Evolutionary conservation across 2,113 vertebrate species (phyloP).

Genomic region (Dinomys branickii): DNA sequence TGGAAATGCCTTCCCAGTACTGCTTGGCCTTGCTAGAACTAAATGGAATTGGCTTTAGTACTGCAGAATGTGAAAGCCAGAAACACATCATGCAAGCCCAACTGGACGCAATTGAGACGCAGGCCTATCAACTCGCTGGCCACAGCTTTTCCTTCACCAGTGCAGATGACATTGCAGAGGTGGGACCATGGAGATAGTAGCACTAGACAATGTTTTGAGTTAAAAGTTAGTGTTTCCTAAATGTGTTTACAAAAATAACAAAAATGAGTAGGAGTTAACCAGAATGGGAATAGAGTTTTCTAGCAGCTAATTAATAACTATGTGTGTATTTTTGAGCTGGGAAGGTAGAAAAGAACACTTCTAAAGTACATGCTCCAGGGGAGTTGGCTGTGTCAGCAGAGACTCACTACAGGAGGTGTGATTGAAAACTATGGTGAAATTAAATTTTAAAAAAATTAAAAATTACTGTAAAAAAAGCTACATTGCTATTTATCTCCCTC

Average conservation of each 20-base stretch:
- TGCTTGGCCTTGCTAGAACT: conserved; percentile 96
- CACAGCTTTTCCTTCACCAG: conserved; percentile 96
- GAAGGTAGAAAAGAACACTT: not conserved
- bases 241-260: conserved; percentile 1
- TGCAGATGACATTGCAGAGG: conserved; percentile 95
- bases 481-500: not conserved
- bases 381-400: not conserved
- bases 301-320: not conserved
- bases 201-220: conserved; percentile 27
- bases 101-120: conserved; percentile 90
- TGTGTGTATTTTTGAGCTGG: not conserved
- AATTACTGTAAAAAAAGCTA: not conserved
- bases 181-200: conserved; percentile 63
- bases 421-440: not conserved
- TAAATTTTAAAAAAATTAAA: not conserved
- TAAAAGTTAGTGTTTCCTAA: conserved; percentile 6
- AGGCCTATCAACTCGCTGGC: conserved; percentile 93
- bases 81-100: conserved; percentile 97
- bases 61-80: conserved; percentile 92
- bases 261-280: not conserved
- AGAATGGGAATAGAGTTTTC: conserved; percentile 20
- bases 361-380: not conserved
- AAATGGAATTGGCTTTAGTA: conserved; percentile 97
- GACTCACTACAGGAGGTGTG: not conserved
- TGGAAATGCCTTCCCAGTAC: conserved; percentile 96